phyloP scores from a whole-genome alignment of 1,140 invertebrate species.

The Caenorhabditis briggsae region DNA sequence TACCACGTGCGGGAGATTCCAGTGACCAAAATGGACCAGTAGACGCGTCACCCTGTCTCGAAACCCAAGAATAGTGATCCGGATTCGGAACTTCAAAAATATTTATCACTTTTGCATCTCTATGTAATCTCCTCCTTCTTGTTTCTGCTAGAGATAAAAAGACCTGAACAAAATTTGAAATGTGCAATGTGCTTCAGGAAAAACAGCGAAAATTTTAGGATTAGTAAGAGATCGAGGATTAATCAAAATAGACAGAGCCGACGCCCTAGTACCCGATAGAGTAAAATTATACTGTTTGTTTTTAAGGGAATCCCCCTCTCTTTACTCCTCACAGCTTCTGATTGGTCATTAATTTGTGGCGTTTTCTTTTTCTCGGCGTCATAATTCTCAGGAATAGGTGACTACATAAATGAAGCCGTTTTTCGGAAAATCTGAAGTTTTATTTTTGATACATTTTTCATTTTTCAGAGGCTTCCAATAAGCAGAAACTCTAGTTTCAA shows the following conservation, averaged over 20 bases:
- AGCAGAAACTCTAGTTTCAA: too few species aligned
- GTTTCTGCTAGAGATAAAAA: too few species aligned
- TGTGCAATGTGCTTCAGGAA: neutral
- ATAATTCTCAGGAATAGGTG: neutral
- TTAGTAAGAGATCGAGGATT: conserved; percentile 37
- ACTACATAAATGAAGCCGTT: neutral
- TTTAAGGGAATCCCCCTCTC: neutral
- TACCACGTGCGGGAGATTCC: neutral
- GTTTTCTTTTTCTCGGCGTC: neutral
- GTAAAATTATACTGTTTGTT: conserved; percentile 27
- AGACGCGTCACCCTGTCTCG: neutral
- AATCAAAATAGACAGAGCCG: neutral
- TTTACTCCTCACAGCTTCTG: neutral
- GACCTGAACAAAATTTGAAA: neutral
- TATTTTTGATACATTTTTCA: too few species aligned
- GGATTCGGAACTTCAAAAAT: neutral
- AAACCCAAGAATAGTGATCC: neutral
- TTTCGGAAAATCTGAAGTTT: neutral
- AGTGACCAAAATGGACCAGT: too few species aligned
- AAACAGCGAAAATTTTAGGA: neutral
- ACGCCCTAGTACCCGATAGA: neutral
- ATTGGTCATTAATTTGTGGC: conserved; percentile 24
- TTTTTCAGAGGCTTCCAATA: too few species aligned
- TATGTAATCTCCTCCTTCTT: neutral
- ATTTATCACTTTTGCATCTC: neutral